A percentile compares a stretch with the other conserved stretches of the same genome.
phyloP scores from a whole-genome alignment of 2,797 vertebrate genomes.

The Sylvilagus floridanus region DNA sequence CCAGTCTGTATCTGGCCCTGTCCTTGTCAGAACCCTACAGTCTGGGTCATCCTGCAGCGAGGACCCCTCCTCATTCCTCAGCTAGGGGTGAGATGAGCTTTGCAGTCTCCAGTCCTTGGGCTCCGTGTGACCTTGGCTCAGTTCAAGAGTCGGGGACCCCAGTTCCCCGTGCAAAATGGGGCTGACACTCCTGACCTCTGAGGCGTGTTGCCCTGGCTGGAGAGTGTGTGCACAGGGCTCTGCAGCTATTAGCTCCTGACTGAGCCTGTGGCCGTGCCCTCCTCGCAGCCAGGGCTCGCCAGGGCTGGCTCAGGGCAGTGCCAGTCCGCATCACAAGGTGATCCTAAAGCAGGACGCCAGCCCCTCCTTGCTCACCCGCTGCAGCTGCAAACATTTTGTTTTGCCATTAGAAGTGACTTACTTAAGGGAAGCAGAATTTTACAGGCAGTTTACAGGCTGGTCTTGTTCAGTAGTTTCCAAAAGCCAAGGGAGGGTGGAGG shows the following conservation, averaged over 20 bases:
- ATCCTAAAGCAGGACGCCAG: constrained; percentile 36
- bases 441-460: constrained; percentile 80
- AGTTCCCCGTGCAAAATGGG: neutral
- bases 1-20: constrained; percentile 3
- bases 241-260: neutral
- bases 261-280: neutral
- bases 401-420: constrained; percentile 76
- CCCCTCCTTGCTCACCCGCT: constrained; percentile 51
- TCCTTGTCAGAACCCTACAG: neutral
- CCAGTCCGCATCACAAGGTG: constrained; percentile 58
- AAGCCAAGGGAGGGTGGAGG: constrained; percentile 38
- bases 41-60: neutral
- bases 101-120: neutral
- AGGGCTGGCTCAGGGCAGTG: constrained; percentile 59
- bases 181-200: constrained; percentile 2
- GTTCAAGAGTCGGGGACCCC: neutral
- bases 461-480: constrained; percentile 79
- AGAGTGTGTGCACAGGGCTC: neutral
- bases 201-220: constrained; percentile 37
- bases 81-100: constrained; percentile 48
- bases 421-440: constrained; percentile 80
- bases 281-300: constrained; percentile 29
- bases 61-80: neutral
- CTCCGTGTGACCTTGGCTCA: constrained; percentile 1
- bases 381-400: constrained; percentile 81